phyloP scores from a whole-genome alignment of 2,113 vertebrate genomes.

The Mixornis gularis region DNA sequence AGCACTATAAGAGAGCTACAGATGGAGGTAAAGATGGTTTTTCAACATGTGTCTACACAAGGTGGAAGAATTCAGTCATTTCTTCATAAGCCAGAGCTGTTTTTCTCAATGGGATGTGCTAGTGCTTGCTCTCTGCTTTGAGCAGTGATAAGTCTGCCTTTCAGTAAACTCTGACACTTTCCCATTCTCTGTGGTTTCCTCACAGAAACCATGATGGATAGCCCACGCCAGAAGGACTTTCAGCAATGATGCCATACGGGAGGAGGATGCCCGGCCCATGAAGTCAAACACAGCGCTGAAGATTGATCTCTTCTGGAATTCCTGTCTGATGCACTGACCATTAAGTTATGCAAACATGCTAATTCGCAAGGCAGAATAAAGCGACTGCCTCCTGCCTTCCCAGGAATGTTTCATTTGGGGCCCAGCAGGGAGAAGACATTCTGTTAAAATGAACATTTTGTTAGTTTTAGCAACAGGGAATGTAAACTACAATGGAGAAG shows the following conservation, averaged over 20 bases:
- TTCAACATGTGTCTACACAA: background rate
- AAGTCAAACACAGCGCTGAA: background rate
- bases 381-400: constrained; percentile 37
- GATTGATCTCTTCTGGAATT: constrained; percentile 46
- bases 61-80: background rate
- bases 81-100: background rate
- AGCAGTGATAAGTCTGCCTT: background rate
- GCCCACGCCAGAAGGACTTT: background rate
- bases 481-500: constrained; percentile 42
- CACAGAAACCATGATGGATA: constrained; percentile 25
- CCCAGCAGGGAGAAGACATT: constrained; percentile 32
- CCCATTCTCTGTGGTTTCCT: constrained; percentile 38
- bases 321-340: constrained; percentile 27
- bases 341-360: constrained; percentile 63
- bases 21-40: background rate
- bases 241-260: background rate
- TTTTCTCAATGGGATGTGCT: background rate
- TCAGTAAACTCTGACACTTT: background rate
- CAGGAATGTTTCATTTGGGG: constrained; percentile 48
- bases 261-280: background rate
- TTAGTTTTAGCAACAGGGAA: constrained; percentile 47
- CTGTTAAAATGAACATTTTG: constrained; percentile 33
- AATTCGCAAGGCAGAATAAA: constrained; percentile 10
- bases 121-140: background rate
- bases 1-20: background rate